These are phyloP conservation scores for Entomobrya proxima DNA, from an alignment of 2,888 invertebrate species.

Conservation along the genomic window DNA sequence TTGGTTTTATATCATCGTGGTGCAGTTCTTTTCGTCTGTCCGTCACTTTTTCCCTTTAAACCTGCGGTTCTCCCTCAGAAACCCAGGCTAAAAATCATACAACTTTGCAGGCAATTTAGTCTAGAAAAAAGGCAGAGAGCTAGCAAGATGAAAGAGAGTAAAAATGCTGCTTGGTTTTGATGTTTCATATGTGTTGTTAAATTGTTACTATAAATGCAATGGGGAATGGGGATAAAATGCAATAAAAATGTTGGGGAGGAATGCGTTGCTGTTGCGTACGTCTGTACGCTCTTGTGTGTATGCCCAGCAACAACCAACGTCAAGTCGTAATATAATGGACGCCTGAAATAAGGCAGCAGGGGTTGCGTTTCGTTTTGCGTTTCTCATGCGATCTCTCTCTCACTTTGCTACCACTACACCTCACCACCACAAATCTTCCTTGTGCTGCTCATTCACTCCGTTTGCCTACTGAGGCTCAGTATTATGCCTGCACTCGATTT, in stretches of 20 bases:
- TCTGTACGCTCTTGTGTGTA: slow-evolving; percentile 17
- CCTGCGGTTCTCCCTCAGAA: slow-evolving; percentile 29
- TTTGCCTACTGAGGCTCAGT: slow-evolving; percentile 10
- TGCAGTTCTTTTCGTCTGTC: not conserved
- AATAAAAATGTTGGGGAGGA: not conserved
- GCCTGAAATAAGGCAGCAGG: slow-evolving; percentile 55
- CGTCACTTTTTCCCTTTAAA: slow-evolving; percentile 10
- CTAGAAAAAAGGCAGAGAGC: no score
- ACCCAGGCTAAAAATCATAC: not conserved
- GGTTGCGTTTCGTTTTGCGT: slow-evolving; percentile 65
- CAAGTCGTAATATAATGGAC: slow-evolving; percentile 27
- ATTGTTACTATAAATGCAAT: slow-evolving; percentile 1
- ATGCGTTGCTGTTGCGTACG: not conserved
- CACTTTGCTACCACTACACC: not conserved
- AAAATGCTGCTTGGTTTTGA: not conserved
- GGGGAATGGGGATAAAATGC: not conserved
- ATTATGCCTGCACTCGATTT: slow-evolving; percentile 58
- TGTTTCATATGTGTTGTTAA: not conserved
- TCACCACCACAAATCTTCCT: slow-evolving; percentile 3
- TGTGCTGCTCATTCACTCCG: slow-evolving; percentile 38
- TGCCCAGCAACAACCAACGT: slow-evolving; percentile 24
- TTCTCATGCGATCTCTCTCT: not conserved
- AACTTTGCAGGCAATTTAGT: no score
- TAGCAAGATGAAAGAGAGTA: no score
- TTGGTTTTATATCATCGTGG: slow-evolving; percentile 14